A percentile compares a stretch with the other conserved stretches of the same genome.
Conservation (phyloP, 2,888 invertebrate species). For the Nomada flava region DNA sequence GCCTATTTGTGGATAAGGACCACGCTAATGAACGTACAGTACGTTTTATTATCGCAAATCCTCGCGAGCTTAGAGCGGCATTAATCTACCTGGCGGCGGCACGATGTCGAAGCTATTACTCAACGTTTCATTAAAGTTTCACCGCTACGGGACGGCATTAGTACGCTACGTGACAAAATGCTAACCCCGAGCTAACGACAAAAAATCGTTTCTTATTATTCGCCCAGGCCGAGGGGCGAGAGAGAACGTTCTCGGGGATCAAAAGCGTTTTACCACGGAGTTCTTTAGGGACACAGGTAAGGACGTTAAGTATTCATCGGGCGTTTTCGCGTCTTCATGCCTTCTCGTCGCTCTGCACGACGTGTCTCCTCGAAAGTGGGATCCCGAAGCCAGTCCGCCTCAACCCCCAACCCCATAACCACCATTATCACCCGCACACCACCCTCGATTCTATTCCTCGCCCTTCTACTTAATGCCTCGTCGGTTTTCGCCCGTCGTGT, state of each 20-base stretch:
- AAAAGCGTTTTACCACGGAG: constrained; percentile 28
- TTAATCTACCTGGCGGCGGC: constrained; percentile 6
- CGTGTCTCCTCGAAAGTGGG: constrained; percentile 70
- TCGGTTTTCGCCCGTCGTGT: constrained; percentile 26
- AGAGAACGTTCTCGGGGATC: constrained; percentile 12
- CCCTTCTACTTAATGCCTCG: constrained; percentile 51
- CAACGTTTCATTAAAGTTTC: constrained; percentile 30
- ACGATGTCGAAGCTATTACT: constrained; percentile 22
- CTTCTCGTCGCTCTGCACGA: constrained; percentile 71
- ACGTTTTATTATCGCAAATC: not conserved
- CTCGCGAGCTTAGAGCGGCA: not conserved
- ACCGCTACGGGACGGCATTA: not conserved
- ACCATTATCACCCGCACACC: constrained; percentile 67
- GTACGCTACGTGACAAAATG: constrained; percentile 9
- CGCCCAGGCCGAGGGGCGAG: not conserved
- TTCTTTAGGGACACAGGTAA: constrained; percentile 37
- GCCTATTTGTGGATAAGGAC: no score
- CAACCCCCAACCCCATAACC: constrained; percentile 55
- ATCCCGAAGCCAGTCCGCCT: constrained; percentile 53
- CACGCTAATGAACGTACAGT: no score
- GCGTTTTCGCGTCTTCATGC: constrained; percentile 76
- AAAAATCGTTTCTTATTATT: constrained; percentile 50
- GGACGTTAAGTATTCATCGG: constrained; percentile 75
- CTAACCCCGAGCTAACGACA: constrained; percentile 12
- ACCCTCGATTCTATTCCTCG: constrained; percentile 32